These are phyloP conservation scores for Rhinopomastus cyanomelas DNA, from an alignment of 2,113 vertebrate genomes.

Conservation along the genomic window DNA sequence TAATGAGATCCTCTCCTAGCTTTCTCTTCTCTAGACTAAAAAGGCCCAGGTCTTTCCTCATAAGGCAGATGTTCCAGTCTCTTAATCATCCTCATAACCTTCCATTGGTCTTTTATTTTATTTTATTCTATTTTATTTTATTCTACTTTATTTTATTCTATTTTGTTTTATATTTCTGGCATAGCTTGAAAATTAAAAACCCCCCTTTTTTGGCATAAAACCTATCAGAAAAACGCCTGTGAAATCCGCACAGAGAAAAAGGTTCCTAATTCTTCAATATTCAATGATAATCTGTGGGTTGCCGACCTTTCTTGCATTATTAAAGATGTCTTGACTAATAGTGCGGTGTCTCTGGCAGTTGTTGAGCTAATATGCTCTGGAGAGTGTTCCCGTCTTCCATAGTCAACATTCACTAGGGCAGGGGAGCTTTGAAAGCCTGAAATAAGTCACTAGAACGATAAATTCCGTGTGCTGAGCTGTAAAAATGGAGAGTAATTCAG, in stretches of 20 bases:
- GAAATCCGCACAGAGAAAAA: constrained; percentile 8
- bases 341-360: constrained; percentile 14
- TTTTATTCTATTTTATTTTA: too few relatives aligned
- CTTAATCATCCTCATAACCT: too few relatives aligned
- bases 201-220: background rate
- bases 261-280: background rate
- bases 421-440: background rate
- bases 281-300: constrained; percentile 19
- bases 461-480: background rate
- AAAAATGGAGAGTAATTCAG: background rate
- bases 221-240: background rate
- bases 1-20: too few relatives aligned
- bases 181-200: background rate
- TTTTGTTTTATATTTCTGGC: too few relatives aligned
- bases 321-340: constrained; percentile 56
- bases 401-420: background rate
- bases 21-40: too few relatives aligned
- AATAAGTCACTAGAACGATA: constrained; percentile 11
- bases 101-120: too few relatives aligned
- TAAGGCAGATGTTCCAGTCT: too few relatives aligned
- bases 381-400: constrained; percentile 7
- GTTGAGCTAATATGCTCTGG: constrained; percentile 33
- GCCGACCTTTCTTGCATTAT: constrained; percentile 66
- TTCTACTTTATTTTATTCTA: too few relatives aligned
- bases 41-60: too few relatives aligned